Evolutionary conservation across 2,888 invertebrate genomes (phyloP).

Genomic region (Mythimna lalbum): DNA sequence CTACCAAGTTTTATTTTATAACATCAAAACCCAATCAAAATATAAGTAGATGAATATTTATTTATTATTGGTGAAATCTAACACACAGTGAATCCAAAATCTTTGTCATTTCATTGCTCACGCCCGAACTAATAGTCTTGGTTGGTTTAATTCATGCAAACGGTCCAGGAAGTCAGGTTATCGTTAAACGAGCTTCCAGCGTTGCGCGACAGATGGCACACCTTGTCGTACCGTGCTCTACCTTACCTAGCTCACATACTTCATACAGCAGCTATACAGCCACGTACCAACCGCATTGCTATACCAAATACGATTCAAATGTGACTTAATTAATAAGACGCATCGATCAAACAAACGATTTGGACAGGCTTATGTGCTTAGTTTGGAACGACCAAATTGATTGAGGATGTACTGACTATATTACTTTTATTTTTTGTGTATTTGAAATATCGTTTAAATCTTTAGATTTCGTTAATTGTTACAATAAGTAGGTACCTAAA

Average conservation of each 20-base stretch:
- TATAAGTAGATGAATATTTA: neutral
- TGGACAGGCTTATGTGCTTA: slow-evolving; percentile 2
- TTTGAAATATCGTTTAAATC: neutral
- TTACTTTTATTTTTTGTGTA: neutral
- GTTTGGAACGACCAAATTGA: slow-evolving; percentile 11
- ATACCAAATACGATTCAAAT: slow-evolving; percentile 17
- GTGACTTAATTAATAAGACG: slow-evolving; percentile 10
- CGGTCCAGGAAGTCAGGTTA: slow-evolving; percentile 54
- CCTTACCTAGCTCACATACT: neutral
- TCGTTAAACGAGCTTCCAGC: slow-evolving; percentile 69
- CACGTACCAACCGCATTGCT: neutral
- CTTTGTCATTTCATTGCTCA: slow-evolving; percentile 42
- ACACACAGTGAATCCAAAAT: slow-evolving; percentile 3
- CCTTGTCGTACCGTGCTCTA: slow-evolving; percentile 54
- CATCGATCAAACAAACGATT: slow-evolving; percentile 19
- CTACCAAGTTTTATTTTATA: neutral
- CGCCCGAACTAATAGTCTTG: slow-evolving; percentile 46
- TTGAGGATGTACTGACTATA: neutral
- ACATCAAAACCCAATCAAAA: neutral
- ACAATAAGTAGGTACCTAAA: neutral
- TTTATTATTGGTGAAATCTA: slow-evolving; percentile 1
- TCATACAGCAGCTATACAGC: neutral
- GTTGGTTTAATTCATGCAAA: slow-evolving; percentile 49
- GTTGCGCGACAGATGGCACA: slow-evolving; percentile 79
- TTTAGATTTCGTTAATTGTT: neutral